These are phyloP conservation scores for Onychomys leucogaster DNA, from an alignment of 2,797 vertebrate genomes.

Conservation along the genomic window DNA sequence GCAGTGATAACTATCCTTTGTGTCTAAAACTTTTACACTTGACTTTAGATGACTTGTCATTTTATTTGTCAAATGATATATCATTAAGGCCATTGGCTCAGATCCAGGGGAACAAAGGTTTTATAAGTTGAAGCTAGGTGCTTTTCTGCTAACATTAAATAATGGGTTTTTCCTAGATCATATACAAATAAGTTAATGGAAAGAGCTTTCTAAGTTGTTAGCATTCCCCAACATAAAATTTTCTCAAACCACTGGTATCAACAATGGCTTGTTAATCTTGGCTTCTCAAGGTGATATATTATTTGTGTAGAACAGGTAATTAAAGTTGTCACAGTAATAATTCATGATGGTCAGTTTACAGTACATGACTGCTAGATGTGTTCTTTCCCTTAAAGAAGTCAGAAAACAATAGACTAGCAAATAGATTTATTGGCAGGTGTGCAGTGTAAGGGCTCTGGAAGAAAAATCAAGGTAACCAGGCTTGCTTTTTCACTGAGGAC, in stretches of 20 bases:
- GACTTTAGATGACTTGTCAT: background rate
- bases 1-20: slow-evolving; percentile 23
- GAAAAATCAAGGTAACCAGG: background rate
- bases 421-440: background rate
- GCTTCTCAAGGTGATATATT: slow-evolving; percentile 28
- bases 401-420: slow-evolving; percentile 54
- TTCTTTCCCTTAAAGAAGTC: slow-evolving; percentile 54
- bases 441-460: background rate
- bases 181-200: background rate
- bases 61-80: slow-evolving; percentile 1
- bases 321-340: slow-evolving; percentile 43
- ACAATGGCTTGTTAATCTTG: slow-evolving; percentile 23
- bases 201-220: slow-evolving; percentile 37
- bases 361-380: background rate
- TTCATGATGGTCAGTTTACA: slow-evolving; percentile 52
- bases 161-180: background rate
- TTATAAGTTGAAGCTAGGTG: slow-evolving; percentile 35
- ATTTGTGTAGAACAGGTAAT: slow-evolving; percentile 34
- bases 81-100: slow-evolving; percentile 31
- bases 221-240: slow-evolving; percentile 46
- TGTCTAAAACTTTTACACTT: slow-evolving; percentile 24
- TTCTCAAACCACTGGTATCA: background rate
- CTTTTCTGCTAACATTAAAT: slow-evolving; percentile 52
- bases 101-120: background rate
- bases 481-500: background rate